phyloP scores from a whole-genome alignment of 2,113 vertebrate genomes.

The Ia io region DNA sequence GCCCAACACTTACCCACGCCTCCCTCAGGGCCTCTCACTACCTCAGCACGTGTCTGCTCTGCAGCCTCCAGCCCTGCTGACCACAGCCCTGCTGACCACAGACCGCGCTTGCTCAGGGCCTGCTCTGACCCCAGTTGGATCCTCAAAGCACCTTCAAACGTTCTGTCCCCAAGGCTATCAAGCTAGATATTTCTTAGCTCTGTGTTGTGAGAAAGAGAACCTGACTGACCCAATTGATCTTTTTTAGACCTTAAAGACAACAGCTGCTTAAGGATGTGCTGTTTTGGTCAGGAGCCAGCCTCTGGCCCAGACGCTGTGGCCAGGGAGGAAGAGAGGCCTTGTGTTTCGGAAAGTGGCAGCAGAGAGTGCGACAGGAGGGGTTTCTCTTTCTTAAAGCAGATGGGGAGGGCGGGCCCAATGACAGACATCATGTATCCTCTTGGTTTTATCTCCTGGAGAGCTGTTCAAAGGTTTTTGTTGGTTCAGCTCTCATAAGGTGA shows the following conservation, averaged over 20 bases:
- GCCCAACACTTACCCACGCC: accelerated
- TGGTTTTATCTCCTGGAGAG: background rate
- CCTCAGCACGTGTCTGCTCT: accelerated
- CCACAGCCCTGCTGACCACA: background rate
- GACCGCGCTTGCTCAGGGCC: background rate
- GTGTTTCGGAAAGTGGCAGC: background rate
- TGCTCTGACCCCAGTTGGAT: background rate
- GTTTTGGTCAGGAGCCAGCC: background rate
- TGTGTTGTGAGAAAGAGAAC: background rate
- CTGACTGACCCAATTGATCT: background rate
- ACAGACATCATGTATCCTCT: background rate
- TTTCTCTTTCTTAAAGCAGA: background rate
- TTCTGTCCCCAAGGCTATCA: background rate
- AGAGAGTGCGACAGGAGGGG: background rate
- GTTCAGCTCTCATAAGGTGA: background rate
- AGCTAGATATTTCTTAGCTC: background rate
- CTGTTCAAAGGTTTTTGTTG: background rate
- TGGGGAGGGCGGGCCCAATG: no score
- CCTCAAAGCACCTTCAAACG: background rate
- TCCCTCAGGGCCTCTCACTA: no score
- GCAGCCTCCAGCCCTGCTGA: background rate
- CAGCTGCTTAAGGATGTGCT: background rate
- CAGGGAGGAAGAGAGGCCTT: background rate
- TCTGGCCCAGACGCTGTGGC: background rate
- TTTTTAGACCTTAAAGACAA: background rate